These are phyloP conservation scores for Crematogaster levior DNA, from an alignment of 2,888 invertebrate species.

Conservation along the genomic window DNA sequence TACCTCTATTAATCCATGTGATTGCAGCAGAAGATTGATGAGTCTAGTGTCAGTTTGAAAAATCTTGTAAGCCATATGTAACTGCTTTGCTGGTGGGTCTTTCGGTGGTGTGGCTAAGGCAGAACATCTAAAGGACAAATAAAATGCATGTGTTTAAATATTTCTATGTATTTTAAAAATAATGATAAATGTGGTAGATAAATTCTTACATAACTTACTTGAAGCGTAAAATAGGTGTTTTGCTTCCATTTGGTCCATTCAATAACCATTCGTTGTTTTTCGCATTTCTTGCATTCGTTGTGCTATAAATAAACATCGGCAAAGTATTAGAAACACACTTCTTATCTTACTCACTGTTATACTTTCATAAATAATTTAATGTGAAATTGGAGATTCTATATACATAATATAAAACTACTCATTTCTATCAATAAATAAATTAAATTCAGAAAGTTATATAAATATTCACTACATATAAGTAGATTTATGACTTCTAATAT, in stretches of 20 bases:
- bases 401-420: not conserved
- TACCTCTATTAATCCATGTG: slow-evolving; percentile 92
- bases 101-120: slow-evolving; percentile 83
- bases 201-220: slow-evolving; percentile 77
- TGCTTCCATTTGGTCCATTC: slow-evolving; percentile 80
- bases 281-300: slow-evolving; percentile 77
- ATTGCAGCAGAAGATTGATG: slow-evolving; percentile 90
- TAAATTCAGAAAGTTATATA: not conserved
- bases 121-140: slow-evolving; percentile 78
- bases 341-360: not conserved
- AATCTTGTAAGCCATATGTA: slow-evolving; percentile 93
- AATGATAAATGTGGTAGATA: not conserved
- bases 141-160: slow-evolving; percentile 7
- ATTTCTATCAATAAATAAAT: not conserved
- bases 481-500: not conserved
- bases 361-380: not conserved
- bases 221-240: slow-evolving; percentile 81
- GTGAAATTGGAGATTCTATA: not conserved
- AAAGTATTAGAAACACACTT: not conserved
- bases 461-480: not conserved
- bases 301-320: slow-evolving; percentile 72
- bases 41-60: slow-evolving; percentile 94
- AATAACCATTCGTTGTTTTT: slow-evolving; percentile 82
- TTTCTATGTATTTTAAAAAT: not conserved
- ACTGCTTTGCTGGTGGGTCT: slow-evolving; percentile 84